Conservation (phyloP, 2,113 vertebrate species). For the Psettodes erumei region DNA sequence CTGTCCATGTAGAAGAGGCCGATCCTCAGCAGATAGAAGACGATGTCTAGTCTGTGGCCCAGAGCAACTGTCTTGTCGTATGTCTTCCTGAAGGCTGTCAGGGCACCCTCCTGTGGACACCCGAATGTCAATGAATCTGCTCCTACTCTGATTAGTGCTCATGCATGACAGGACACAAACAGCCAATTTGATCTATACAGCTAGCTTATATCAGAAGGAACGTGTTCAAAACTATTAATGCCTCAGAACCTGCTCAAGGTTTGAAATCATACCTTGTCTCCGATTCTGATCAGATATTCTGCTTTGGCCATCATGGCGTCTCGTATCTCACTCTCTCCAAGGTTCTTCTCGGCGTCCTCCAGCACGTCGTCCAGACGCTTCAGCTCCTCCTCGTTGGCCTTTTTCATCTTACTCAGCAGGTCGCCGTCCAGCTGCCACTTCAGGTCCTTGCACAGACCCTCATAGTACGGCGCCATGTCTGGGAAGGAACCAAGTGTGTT, state of each 20-base stretch:
- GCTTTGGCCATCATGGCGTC: conserved; percentile 98
- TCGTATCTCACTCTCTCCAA: conserved; percentile 96
- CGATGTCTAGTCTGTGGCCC: conserved; percentile 95
- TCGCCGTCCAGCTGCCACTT: conserved; percentile 92
- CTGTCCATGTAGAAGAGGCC: conserved; percentile 99
- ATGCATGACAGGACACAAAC: background rate
- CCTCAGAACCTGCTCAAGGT: no score
- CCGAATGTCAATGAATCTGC: background rate
- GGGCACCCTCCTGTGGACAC: conserved; percentile 89
- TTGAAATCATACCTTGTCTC: conserved; percentile 92
- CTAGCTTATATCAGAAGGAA: background rate
- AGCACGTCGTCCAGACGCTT: conserved; percentile 91
- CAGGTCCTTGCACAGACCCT: conserved; percentile 93
- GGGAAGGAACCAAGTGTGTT: background rate
- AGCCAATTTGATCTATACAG: background rate
- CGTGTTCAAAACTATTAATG: background rate
- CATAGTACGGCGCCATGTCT: conserved; percentile 98
- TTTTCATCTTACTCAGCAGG: conserved; percentile 93
- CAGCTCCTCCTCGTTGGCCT: conserved; percentile 94
- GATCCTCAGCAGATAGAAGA: conserved; percentile 97
- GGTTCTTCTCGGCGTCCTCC: conserved; percentile 94
- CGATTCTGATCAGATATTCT: conserved; percentile 95
- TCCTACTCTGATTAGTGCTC: background rate
- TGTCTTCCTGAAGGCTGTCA: conserved; percentile 96
- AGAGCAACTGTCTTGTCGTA: conserved; percentile 98